These are phyloP conservation scores for Drosophila suboccidentalis DNA, from an alignment of 2,888 invertebrate species.

Conservation along the genomic window DNA sequence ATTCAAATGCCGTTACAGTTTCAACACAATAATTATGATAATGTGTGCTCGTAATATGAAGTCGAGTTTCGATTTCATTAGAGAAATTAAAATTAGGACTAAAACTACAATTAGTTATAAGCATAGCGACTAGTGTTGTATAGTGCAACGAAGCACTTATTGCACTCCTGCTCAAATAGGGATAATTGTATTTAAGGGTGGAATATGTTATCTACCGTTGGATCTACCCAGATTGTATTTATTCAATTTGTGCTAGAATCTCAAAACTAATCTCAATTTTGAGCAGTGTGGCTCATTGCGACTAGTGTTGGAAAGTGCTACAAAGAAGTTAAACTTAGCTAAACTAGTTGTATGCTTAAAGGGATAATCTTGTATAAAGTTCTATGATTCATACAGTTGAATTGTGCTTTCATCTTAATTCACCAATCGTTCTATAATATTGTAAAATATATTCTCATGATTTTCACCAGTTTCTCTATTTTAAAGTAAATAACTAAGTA, in stretches of 20 bases:
- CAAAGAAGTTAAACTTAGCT: neutral
- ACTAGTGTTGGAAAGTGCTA: conserved; percentile 6
- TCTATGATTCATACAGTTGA: neutral
- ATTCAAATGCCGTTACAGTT: neutral
- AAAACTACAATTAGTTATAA: neutral
- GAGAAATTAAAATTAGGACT: neutral
- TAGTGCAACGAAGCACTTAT: conserved; percentile 3
- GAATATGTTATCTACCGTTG: neutral
- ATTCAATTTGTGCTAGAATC: neutral
- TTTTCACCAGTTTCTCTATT: too few relatives aligned
- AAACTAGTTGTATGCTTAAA: neutral
- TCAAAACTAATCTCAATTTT: neutral
- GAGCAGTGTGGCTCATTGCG: neutral
- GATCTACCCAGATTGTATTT: conserved; percentile 1
- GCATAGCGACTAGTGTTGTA: conserved; percentile 27
- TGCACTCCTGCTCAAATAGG: neutral
- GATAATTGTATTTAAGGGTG: neutral
- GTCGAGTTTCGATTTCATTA: conserved; percentile 5
- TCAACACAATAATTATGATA: conserved; percentile 6
- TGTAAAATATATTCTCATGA: too few relatives aligned
- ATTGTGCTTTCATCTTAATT: neutral
- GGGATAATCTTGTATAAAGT: neutral
- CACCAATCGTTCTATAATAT: neutral
- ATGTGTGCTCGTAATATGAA: neutral
- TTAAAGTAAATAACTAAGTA: too few relatives aligned